Base-by-base conservation (phyloP, 2,797 vertebrate species). In the Ambastaia sidthimunki region DNA sequence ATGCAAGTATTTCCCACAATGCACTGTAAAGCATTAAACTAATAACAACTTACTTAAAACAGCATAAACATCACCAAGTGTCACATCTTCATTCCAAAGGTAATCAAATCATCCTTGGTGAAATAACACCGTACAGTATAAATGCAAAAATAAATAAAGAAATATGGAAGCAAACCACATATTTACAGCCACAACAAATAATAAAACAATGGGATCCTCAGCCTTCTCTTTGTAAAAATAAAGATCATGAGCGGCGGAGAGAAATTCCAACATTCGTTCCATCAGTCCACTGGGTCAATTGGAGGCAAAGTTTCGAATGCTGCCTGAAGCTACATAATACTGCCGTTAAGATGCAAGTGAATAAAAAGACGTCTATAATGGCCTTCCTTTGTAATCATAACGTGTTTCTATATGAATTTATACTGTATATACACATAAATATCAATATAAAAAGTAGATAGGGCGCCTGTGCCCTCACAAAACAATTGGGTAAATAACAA, bases 311-410 rank as follows among this genome's bases (percentile, higher is more conserved):
- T 77, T 78, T 80, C 63, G 74, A 71, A 84, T 82, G 48, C 83
- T 81, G 79, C 41, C 55, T 65, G 63, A 77, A 86, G 91, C 92
- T 93, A 93, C 92, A 92, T 93, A 92, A 93, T 92, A 93, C 93
- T 93, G 91, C 91, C 86, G 86, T 88, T 86, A 59, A 84, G 85
- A 84, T 88, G 88, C 86, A 81, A 73, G 83, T 86, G n/a, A n/a
- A n/a, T n/a, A n/a, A 88, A 87, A 89, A 91, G 87, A 90, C 86
- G 74, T 86, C 83, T 85, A 87, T 77, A 88, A 85, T 82, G 83
- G 82, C 80, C 67, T 81, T 82, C 74, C 86, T 66, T 85, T 89
- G 76, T 44, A 44, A 7, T 86, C 86, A 67, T 85, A 80, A 72
- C 81, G 89, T 90, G 87, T 89, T 89, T 84, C 86, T 79, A 87